These are phyloP conservation scores for Morus bassanus DNA, from an alignment of 2,797 vertebrate species.

Conservation along the genomic window DNA sequence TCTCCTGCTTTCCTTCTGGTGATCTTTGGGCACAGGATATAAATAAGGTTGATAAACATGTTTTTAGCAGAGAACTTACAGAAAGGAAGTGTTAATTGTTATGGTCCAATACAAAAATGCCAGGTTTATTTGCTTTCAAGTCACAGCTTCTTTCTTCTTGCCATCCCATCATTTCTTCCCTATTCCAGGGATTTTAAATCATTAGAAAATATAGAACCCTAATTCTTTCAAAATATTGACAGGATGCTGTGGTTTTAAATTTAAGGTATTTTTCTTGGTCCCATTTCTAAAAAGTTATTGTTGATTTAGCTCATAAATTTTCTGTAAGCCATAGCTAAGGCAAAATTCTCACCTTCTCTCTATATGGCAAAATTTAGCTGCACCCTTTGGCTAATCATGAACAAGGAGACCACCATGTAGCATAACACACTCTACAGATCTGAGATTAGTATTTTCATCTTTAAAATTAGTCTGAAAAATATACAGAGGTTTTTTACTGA, in stretches of 20 bases:
- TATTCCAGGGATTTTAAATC: background rate
- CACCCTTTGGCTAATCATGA: background rate
- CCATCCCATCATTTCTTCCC: background rate
- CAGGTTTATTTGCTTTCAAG: background rate
- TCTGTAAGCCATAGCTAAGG: background rate
- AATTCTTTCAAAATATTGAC: background rate
- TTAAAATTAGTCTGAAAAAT: background rate
- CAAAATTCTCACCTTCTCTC: background rate
- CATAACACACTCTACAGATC: background rate
- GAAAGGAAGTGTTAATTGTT: background rate
- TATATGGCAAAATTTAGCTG: background rate
- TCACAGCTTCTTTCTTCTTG: background rate
- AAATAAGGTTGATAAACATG: background rate
- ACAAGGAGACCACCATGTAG: background rate
- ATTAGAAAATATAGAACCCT: background rate
- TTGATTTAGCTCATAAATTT: background rate
- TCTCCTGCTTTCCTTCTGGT: background rate
- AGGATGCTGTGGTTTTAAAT: background rate
- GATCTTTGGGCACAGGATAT: background rate
- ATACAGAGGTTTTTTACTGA: background rate
- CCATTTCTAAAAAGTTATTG: background rate
- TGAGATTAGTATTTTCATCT: background rate
- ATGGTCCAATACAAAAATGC: background rate
- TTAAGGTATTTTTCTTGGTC: background rate
- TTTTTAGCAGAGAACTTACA: background rate